A percentile compares a stretch with the other conserved stretches of the same genome.
Conservation (phyloP, 1,140 invertebrate species). For the Riptortus pedestris region DNA sequence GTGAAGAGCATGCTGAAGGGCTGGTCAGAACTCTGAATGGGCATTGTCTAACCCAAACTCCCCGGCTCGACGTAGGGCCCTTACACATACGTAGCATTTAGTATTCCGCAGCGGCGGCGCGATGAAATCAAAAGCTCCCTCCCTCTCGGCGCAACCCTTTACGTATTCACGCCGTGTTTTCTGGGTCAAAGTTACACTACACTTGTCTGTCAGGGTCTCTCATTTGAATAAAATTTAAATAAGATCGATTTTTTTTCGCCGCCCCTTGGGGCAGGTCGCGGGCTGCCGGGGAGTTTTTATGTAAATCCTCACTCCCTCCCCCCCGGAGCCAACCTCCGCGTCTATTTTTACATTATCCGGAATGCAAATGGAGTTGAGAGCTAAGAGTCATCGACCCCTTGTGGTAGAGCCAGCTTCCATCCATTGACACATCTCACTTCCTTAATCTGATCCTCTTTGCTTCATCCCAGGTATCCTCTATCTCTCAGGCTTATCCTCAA, state of each 20-base stretch:
- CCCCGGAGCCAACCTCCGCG: neutral
- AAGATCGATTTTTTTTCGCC: conserved; percentile 27
- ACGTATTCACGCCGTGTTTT: conserved; percentile 28
- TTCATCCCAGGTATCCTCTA: neutral
- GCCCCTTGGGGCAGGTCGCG: conserved; percentile 14
- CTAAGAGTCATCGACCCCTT: neutral
- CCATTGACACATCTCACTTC: conserved; percentile 3
- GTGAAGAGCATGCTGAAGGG: conserved; percentile 1
- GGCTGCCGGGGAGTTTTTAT: neutral
- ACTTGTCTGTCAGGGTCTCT: conserved; percentile 18
- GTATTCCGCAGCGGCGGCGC: conserved; percentile 23
- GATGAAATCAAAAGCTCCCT: conserved; percentile 29
- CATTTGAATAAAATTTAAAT: conserved; percentile 30
- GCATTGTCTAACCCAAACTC: conserved; percentile 3
- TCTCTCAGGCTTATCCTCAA: too few relatives aligned
- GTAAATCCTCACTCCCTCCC: conserved; percentile 1
- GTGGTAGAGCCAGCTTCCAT: too few relatives aligned
- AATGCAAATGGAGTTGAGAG: conserved; percentile 8
- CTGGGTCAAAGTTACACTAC: conserved; percentile 29
- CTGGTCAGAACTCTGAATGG: conserved; percentile 2
- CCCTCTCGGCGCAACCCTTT: conserved; percentile 12
- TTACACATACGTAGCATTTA: conserved; percentile 25
- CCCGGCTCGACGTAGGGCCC: neutral
- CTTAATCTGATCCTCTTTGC: neutral
- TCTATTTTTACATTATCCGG: conserved; percentile 18